Evolutionary conservation across 2,113 vertebrate species (phyloP).

Genomic region (Bos taurus): ARS-UCD2.0 NC_037357.1:136837001-136837500

Average conservation of each 20-base stretch:
- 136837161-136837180: background rate
- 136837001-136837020: background rate
- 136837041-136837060: background rate
- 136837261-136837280: background rate
- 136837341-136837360: background rate
- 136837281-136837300: background rate
- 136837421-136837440: rapidly evolving
- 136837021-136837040: background rate
- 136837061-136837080: background rate
- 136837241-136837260: background rate
- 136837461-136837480: background rate
- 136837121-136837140: background rate
- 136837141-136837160: background rate
- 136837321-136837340: background rate
- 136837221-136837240: background rate
- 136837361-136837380: rapidly evolving
- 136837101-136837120: background rate
- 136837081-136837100: too few species aligned
- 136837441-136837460: background rate
- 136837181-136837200: background rate
- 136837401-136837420: background rate
- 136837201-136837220: background rate
- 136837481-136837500: background rate
- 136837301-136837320: background rate
- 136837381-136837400: rapidly evolving